A percentile compares a stretch with the other conserved stretches of the same genome.
phyloP scores from a whole-genome alignment of 1,140 invertebrate species.

The Aphelenchoides fujianensis region DNA sequence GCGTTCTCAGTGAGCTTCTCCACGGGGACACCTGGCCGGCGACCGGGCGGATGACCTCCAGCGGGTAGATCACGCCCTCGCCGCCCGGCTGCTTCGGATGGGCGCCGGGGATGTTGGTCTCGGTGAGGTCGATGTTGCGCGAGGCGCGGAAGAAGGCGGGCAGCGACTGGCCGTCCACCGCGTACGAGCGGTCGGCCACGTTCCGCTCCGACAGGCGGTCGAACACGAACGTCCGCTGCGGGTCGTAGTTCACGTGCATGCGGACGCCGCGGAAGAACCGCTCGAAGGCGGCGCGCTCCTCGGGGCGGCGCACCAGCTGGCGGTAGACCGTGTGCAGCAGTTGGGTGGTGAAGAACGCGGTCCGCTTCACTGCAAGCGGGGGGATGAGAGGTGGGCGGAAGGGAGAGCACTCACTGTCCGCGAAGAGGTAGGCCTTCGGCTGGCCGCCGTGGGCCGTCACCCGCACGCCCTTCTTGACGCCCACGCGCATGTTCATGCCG shows the following conservation, averaged over 20 bases:
- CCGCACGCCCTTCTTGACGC: conserved; percentile 1
- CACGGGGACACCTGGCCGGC: not conserved
- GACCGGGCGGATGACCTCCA: conserved; percentile 1
- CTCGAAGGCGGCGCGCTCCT: not conserved
- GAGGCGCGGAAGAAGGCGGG: not conserved
- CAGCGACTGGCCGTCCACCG: not conserved
- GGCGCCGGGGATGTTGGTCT: not conserved
- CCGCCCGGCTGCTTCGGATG: conserved; percentile 4
- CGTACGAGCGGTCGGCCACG: not conserved
- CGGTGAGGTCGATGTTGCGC: not conserved
- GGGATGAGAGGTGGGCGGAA: not conserved
- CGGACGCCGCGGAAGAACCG: conserved; percentile 4
- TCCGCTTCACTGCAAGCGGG: conserved; percentile 11
- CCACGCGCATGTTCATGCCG: not conserved
- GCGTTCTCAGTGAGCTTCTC: not conserved
- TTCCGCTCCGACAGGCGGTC: not conserved
- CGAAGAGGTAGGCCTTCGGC: not conserved
- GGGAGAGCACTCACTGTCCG: not conserved
- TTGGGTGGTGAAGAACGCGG: conserved; percentile 2
- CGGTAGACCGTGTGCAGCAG: not conserved
- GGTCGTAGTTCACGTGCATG: not conserved
- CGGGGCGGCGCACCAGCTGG: not conserved
- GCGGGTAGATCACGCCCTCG: not conserved
- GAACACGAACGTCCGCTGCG: not conserved
- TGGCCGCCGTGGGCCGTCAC: not conserved